phyloP scores from a whole-genome alignment of 2,888 invertebrate species.

The Autographa pulchrina region DNA sequence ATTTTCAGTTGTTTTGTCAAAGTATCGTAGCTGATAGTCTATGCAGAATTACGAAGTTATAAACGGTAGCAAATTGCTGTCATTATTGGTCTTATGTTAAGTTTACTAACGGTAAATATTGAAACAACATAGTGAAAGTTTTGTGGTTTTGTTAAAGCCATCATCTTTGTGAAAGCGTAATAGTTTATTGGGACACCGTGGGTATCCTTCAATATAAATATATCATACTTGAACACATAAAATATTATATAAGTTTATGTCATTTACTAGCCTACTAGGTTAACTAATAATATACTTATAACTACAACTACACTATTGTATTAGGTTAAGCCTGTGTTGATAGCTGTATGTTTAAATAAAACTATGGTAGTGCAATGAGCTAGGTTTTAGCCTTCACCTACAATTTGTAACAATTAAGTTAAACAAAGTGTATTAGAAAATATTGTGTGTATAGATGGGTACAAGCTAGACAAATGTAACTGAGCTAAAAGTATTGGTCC shows the following conservation, averaged over 20 bases:
- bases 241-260: background rate
- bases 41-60: slow-evolving; percentile 19
- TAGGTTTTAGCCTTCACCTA: background rate
- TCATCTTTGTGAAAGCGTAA: slow-evolving; percentile 49
- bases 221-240: slow-evolving; percentile 6
- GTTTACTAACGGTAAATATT: slow-evolving; percentile 23
- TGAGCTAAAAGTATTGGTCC: too few relatives aligned
- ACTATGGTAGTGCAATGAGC: background rate
- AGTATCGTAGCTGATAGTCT: background rate
- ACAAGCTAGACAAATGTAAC: too few relatives aligned
- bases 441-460: too few relatives aligned
- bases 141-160: slow-evolving; percentile 19
- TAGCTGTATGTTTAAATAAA: too few relatives aligned
- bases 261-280: background rate
- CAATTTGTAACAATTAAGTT: background rate
- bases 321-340: too few relatives aligned
- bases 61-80: slow-evolving; percentile 23
- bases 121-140: slow-evolving; percentile 36
- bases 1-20: too few relatives aligned
- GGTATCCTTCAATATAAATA: slow-evolving; percentile 36
- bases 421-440: background rate
- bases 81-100: slow-evolving; percentile 21
- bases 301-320: too few relatives aligned
- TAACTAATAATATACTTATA: too few relatives aligned
- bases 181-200: slow-evolving; percentile 22